Percentiles rank a stretch among this genome's conserved stretches.
Conservation (phyloP, 2,797 vertebrate genomes). For the Semotilus atromaculatus region DNA sequence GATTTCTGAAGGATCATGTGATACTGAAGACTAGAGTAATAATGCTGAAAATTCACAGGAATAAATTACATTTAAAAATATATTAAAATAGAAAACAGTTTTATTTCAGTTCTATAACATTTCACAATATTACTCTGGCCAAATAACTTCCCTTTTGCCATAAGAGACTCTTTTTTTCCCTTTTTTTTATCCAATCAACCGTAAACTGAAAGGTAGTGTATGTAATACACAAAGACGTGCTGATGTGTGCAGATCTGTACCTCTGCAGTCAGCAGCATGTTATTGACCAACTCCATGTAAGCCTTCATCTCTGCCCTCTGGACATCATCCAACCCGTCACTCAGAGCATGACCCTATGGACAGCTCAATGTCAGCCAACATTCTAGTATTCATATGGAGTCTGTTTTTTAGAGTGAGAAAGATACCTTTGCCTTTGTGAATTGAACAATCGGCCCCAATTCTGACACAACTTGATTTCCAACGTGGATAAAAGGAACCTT, state of each 20-base stretch:
- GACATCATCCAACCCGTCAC: slow-evolving; percentile 92
- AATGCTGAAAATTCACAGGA: background rate
- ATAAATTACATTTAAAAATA: background rate
- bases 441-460: slow-evolving; percentile 94
- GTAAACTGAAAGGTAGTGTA: background rate
- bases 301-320: slow-evolving; percentile 99
- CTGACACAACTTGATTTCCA: slow-evolving; percentile 97
- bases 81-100: background rate
- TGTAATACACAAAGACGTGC: background rate
- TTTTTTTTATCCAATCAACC: background rate
- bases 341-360: slow-evolving; percentile 92
- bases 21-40: background rate
- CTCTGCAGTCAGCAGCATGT: slow-evolving; percentile 97
- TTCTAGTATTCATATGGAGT: background rate
- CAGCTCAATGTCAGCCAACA: background rate
- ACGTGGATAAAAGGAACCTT: slow-evolving; percentile 98
- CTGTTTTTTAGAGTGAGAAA: background rate
- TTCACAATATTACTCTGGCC: background rate
- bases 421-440: slow-evolving; percentile 96
- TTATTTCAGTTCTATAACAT: background rate
- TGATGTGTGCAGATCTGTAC: slow-evolving; percentile 69
- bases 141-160: background rate
- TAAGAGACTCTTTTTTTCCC: background rate
- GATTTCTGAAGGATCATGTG: background rate
- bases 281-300: slow-evolving; percentile 99